These are phyloP conservation scores for Harlomillsia oculata DNA, from an alignment of 1,140 invertebrate genomes.

Conservation along the genomic window DNA sequence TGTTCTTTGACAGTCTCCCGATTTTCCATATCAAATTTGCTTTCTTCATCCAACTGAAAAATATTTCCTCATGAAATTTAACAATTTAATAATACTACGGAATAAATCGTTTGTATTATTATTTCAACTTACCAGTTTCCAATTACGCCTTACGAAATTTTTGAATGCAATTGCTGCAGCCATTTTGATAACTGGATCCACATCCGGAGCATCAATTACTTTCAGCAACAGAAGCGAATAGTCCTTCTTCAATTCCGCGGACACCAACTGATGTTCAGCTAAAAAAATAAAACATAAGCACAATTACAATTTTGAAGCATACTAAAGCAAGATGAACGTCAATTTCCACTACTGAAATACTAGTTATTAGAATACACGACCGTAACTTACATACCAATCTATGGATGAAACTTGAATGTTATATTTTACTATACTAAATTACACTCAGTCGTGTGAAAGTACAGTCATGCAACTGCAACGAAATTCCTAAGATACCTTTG, in stretches of 20 bases:
- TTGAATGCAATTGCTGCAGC: slow-evolving; percentile 89
- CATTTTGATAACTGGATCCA: slow-evolving; percentile 69
- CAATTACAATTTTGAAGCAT: no score
- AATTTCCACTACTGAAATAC: no score
- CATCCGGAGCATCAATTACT: slow-evolving; percentile 66
- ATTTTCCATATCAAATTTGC: slow-evolving; percentile 73
- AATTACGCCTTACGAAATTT: slow-evolving; percentile 92
- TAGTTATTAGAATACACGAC: no score
- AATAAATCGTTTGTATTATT: neutral
- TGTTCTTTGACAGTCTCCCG: slow-evolving; percentile 67
- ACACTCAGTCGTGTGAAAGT: no score
- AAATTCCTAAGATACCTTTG: no score
- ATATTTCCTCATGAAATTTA: neutral
- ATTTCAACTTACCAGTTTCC: slow-evolving; percentile 61
- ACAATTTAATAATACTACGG: neutral
- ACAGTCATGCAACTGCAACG: no score
- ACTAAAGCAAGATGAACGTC: no score
- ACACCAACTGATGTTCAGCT: slow-evolving; percentile 89
- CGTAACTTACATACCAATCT: no score
- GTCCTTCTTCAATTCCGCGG: slow-evolving; percentile 80
- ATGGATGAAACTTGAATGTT: no score
- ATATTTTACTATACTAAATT: no score
- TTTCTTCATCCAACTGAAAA: slow-evolving; percentile 50
- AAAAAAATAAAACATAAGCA: slow-evolving; percentile 25
- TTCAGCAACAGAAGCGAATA: slow-evolving; percentile 78